Base-by-base conservation (phyloP, 2,888 invertebrate genomes). In the Liodrosophila aerea region DNA sequence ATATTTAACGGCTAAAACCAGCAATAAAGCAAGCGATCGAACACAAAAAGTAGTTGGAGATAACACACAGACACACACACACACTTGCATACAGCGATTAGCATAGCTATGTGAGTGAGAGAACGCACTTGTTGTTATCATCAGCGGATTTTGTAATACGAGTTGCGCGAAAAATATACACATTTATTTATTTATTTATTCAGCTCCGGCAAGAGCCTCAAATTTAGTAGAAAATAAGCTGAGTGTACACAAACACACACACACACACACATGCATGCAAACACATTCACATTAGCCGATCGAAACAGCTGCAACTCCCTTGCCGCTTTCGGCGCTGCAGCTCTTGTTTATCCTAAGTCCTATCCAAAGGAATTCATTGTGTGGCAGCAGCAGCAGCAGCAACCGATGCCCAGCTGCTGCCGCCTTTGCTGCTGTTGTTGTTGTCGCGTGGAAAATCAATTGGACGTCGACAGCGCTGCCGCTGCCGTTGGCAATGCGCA, bases 361-460 rank as follows among this genome's bases (percentile, higher is more conserved):
- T 46, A 61, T 56, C 62, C 56, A 49, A 63, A 56, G 62, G 61
- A 65, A 73, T 70, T 54, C 44, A 46, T 52, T 66, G 53, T 36
- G 12, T 29, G 49, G 36, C 41, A 47, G 45, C 53, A 22, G 41
- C 13, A 11, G 34, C 29, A 11, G 27, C 29, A 12, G 51, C 27
- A 9, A 1, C 7, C 41, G 33, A 27, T 56, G 56, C 11, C 63
- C 39, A 31, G 61, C 41, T 46, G 45, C 33, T 37, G 45, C 7
- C 7, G 31, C 9, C 8, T n/a, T 27, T 29, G 49, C 50, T 46
- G 47, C 47, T 58, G 44, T 71, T 65, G 69, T 66, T 61, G 73
- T 64, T 67, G 69, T 40, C 57, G 57, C 71, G 73, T 63, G 72
- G 68, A 74, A 73, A 84, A 77, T 80, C 83, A 73, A 82, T 74